These are phyloP conservation scores for Coelinius sp. DNA, from an alignment of 2,888 invertebrate genomes.

Conservation along the genomic window DNA sequence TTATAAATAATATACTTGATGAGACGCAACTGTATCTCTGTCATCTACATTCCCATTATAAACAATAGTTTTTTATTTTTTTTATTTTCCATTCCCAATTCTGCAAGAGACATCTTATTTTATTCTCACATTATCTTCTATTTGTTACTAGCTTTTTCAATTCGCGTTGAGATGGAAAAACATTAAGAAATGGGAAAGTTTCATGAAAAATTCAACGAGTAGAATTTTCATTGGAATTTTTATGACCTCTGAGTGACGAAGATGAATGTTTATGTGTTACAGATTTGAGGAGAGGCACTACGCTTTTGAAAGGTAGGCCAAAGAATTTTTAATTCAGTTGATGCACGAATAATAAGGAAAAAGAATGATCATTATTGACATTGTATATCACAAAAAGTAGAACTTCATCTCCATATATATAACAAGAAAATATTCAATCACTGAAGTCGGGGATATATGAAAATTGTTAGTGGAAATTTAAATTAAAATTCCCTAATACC, in stretches of 20 bases:
- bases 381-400: too few relatives aligned
- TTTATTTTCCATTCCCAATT: slow-evolving; percentile 21
- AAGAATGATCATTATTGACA: neutral
- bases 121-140: neutral
- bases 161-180: too few relatives aligned
- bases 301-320: slow-evolving; percentile 69
- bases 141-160: too few relatives aligned
- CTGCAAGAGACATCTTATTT: neutral
- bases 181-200: neutral
- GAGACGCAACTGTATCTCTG: slow-evolving; percentile 36
- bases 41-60: slow-evolving; percentile 24
- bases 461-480: neutral
- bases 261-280: slow-evolving; percentile 63
- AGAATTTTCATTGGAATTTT: neutral
- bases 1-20: slow-evolving; percentile 33
- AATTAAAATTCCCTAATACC: neutral
- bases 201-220: neutral
- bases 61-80: neutral
- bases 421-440: too few relatives aligned
- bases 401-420: too few relatives aligned
- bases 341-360: neutral
- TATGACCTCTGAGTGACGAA: slow-evolving; percentile 2
- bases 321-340: neutral
- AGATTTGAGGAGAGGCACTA: slow-evolving; percentile 71
- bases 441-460: too few relatives aligned